Evolutionary conservation across 2,888 invertebrate species (phyloP).

Genomic region (Andrena marginata): DNA sequence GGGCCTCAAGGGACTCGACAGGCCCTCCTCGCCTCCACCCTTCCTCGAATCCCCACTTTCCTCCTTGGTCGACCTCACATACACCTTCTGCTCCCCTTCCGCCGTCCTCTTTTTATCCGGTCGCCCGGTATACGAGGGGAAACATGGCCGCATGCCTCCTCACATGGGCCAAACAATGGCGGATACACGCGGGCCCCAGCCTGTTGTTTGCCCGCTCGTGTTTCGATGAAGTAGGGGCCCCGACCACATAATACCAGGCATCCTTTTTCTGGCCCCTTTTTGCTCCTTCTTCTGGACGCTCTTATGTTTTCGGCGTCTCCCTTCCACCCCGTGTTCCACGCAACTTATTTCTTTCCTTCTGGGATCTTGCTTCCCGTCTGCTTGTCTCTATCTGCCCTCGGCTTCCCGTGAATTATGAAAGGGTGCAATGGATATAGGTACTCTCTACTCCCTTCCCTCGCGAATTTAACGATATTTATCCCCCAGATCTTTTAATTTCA

Average conservation of each 20-base stretch:
- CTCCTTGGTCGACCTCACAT: conserved; percentile 57
- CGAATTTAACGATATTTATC: background rate
- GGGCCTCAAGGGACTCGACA: conserved; percentile 62
- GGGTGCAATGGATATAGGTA: conserved; percentile 3
- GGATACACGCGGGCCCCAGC: conserved; percentile 78
- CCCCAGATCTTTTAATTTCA: background rate
- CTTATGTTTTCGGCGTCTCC: conserved; percentile 35
- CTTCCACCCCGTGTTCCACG: conserved; percentile 27
- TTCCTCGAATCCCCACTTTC: conserved; percentile 58
- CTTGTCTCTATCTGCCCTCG: conserved; percentile 43
- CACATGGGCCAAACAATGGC: conserved; percentile 83
- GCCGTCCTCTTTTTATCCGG: conserved; percentile 79
- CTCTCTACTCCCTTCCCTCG: background rate
- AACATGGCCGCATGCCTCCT: conserved; percentile 83
- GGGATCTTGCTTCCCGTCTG: conserved; percentile 15
- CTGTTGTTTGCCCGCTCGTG: conserved; percentile 73
- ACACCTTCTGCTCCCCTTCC: conserved; percentile 71
- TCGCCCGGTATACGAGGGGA: conserved; percentile 77
- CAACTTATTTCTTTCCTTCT: conserved; percentile 42
- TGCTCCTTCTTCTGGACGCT: conserved; percentile 33
- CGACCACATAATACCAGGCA: conserved; percentile 67
- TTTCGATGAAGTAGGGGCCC: conserved; percentile 75
- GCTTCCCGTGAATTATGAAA: conserved; percentile 15
- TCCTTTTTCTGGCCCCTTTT: conserved; percentile 56
- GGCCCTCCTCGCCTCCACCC: conserved; percentile 66